A percentile compares a stretch with the other conserved stretches of the same genome.
These are phyloP conservation scores for Drosophila miranda DNA, from an alignment of 1,140 invertebrate genomes.

Conservation along the genomic window DNA sequence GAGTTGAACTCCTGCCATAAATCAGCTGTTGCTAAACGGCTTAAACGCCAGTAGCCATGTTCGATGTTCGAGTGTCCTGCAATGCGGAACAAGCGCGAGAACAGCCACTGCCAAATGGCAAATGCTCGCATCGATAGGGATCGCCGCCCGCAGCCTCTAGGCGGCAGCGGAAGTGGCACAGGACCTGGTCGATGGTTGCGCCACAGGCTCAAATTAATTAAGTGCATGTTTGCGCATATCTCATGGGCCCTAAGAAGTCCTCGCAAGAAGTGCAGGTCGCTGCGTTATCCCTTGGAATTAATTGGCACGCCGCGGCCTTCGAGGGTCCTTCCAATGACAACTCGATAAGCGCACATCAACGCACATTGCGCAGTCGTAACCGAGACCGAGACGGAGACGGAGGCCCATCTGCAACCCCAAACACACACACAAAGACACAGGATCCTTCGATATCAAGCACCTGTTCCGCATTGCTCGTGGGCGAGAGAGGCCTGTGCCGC, in stretches of 20 bases:
- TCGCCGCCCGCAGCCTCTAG: slow-evolving; percentile 58
- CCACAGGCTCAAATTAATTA: slow-evolving; percentile 73
- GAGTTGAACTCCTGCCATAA: slow-evolving; percentile 45
- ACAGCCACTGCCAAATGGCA: slow-evolving; percentile 48
- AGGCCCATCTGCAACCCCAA: neutral
- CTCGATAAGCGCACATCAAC: slow-evolving; percentile 74
- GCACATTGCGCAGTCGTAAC: slow-evolving; percentile 58
- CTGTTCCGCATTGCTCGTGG: slow-evolving; percentile 65
- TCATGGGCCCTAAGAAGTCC: slow-evolving; percentile 7
- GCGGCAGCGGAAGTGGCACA: slow-evolving; percentile 42
- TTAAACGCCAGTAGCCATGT: slow-evolving; percentile 72
- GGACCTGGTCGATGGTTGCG: slow-evolving; percentile 37
- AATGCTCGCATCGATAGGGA: slow-evolving; percentile 55
- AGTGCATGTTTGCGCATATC: slow-evolving; percentile 73
- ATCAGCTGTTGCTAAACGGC: slow-evolving; percentile 66
- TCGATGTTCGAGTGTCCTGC: neutral
- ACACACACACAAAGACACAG: neutral
- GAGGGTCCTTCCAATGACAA: slow-evolving; percentile 66
- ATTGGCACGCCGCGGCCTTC: slow-evolving; percentile 47
- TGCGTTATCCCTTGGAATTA: slow-evolving; percentile 55
- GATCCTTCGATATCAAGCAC: slow-evolving; percentile 56
- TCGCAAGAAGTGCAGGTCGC: neutral
- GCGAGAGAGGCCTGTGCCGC: slow-evolving; percentile 46
- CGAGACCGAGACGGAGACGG: neutral
- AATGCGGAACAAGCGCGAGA: slow-evolving; percentile 59